phyloP scores from a whole-genome alignment of 2,113 vertebrate genomes.

The Chaetura pelagica region DNA sequence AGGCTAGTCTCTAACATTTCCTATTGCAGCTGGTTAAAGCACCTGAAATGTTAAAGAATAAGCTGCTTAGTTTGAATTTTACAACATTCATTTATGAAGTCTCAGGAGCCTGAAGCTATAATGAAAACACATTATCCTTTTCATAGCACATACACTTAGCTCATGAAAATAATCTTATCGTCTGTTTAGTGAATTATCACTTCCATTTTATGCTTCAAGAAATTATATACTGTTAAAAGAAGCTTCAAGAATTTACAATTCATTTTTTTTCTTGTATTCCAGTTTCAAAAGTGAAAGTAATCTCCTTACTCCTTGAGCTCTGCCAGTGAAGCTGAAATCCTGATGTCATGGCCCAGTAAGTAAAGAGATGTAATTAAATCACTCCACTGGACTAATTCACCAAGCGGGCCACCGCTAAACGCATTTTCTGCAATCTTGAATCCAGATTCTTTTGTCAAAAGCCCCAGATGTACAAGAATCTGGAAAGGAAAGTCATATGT shows the following conservation, averaged over 20 bases:
- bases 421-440: slow-evolving; percentile 99
- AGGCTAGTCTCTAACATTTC: slow-evolving; percentile 40
- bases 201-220: slow-evolving; percentile 73
- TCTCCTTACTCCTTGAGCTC: slow-evolving; percentile 98
- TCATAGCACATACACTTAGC: slow-evolving; percentile 72
- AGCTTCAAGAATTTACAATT: slow-evolving; percentile 68
- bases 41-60: slow-evolving; percentile 74
- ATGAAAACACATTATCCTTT: slow-evolving; percentile 79
- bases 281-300: slow-evolving; percentile 79
- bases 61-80: slow-evolving; percentile 74
- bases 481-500: slow-evolving; percentile 62
- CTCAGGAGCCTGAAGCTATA: slow-evolving; percentile 72
- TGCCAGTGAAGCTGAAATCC: slow-evolving; percentile 95
- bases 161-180: slow-evolving; percentile 79
- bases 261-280: slow-evolving; percentile 46
- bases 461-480: slow-evolving; percentile 95
- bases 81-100: slow-evolving; percentile 71
- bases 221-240: slow-evolving; percentile 75
- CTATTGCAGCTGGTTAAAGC: slow-evolving; percentile 71
- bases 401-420: slow-evolving; percentile 95
- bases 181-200: slow-evolving; percentile 79
- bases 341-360: slow-evolving; percentile 95
- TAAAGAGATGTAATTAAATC: slow-evolving; percentile 99
- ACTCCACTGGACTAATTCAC: slow-evolving; percentile 99
- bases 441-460: slow-evolving; percentile 98